Conservation (phyloP, 2,888 invertebrate genomes). For the Digitonthophagus gazella region DNA sequence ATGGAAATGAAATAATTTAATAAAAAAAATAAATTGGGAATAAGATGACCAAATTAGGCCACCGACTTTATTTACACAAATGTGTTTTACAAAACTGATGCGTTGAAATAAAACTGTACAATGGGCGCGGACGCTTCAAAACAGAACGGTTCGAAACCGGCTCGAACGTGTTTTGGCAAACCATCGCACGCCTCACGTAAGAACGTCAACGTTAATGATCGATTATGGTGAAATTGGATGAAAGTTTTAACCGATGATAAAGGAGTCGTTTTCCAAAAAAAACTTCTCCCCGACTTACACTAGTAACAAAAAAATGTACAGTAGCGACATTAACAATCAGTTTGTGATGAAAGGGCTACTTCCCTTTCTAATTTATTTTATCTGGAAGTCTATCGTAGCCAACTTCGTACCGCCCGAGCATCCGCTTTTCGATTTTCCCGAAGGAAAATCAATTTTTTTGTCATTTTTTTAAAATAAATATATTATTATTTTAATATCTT, state of each 20-base stretch:
- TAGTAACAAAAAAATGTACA: conserved; percentile 30
- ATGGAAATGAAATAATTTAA: background rate
- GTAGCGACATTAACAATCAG: background rate
- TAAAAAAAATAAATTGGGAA: conserved; percentile 21
- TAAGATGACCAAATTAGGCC: conserved; percentile 33
- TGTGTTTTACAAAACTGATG: conserved; percentile 49
- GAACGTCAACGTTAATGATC: background rate
- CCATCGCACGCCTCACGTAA: conserved; percentile 19
- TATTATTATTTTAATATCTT: conserved; percentile 31
- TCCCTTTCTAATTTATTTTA: conserved; percentile 37
- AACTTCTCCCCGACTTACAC: conserved; percentile 34
- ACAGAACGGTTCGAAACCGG: conserved; percentile 43
- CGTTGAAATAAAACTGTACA: conserved; percentile 41
- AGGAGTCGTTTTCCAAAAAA: conserved; percentile 16
- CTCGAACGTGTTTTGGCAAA: conserved; percentile 37
- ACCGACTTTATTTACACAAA: conserved; percentile 51
- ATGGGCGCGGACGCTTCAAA: conserved; percentile 23
- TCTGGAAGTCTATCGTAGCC: conserved; percentile 15
- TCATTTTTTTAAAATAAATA: conserved; percentile 28
- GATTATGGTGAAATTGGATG: background rate
- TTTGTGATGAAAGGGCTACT: conserved; percentile 41
- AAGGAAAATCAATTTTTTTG: background rate
- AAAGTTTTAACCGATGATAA: conserved; percentile 19
- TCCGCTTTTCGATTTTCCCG: background rate
- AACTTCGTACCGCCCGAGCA: background rate